Evolutionary conservation across 1,140 invertebrate genomes (phyloP).

Genomic region (Orchestia grillus): DNA sequence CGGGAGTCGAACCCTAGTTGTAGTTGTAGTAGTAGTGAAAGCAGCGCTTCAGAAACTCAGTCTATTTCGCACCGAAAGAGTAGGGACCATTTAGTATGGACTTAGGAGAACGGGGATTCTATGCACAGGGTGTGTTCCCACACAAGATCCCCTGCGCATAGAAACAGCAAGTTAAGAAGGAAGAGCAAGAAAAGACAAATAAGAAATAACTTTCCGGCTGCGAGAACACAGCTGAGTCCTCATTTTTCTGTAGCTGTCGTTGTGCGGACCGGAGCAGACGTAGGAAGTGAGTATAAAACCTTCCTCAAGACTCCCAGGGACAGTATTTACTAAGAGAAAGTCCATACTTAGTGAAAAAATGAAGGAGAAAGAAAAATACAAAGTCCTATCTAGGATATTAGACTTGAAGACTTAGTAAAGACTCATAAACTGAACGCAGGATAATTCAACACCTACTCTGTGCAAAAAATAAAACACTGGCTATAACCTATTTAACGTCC

Average conservation of each 20-base stretch:
- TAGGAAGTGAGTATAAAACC: background rate
- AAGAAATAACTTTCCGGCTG: no score
- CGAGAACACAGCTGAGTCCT: background rate
- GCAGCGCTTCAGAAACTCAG: no score
- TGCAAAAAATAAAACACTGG: background rate
- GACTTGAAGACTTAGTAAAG: background rate
- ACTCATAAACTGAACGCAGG: background rate
- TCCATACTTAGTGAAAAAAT: background rate
- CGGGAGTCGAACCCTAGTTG: no score
- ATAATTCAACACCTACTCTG: background rate
- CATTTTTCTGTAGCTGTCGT: background rate
- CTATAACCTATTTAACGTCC: background rate
- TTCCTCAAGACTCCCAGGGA: background rate
- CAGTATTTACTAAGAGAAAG: background rate
- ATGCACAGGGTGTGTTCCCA: no score
- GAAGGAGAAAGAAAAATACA: background rate
- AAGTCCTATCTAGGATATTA: background rate
- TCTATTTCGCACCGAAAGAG: no score
- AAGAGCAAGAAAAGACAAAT: no score
- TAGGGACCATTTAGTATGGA: no score
- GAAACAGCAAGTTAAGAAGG: no score
- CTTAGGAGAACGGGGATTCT: no score
- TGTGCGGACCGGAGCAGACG: background rate
- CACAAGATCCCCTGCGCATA: no score
- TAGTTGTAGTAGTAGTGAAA: no score